Conservation (phyloP, 1,140 invertebrate genomes). For the Calephelis virginiensis region DNA sequence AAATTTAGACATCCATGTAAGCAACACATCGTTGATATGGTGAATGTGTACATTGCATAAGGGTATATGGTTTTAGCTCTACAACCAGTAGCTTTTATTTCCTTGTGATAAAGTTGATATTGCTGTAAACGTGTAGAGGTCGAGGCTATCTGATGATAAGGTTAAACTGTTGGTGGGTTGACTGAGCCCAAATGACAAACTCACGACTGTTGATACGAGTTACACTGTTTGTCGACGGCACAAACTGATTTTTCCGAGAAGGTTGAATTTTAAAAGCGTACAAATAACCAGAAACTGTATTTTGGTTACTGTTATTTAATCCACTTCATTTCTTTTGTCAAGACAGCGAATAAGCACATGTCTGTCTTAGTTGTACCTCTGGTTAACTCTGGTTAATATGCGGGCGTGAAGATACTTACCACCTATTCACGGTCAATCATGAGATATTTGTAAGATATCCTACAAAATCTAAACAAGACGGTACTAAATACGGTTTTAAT, state of each 20-base stretch:
- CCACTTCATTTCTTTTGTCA: no score
- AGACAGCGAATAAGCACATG: no score
- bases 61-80: conserved; percentile 6
- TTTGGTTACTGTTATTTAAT: no score
- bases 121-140: conserved; percentile 44
- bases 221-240: conserved; percentile 25
- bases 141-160: conserved; percentile 68
- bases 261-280: background rate
- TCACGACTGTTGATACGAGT: conserved; percentile 44
- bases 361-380: no score
- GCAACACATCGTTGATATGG: conserved; percentile 30
- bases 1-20: conserved; percentile 31
- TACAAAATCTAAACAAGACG: no score
- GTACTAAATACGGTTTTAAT: no score
- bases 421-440: no score
- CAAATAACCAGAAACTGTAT: conserved; percentile 4
- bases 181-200: conserved; percentile 49
- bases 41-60: conserved; percentile 28
- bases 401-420: no score
- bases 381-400: no score
- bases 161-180: conserved; percentile 48
- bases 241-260: conserved; percentile 15
- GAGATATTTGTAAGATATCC: no score
- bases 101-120: conserved; percentile 21
- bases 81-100: conserved; percentile 11